Evolutionary conservation across 2,888 invertebrate genomes (phyloP).

Genomic region (Microctonus hyperodae): DNA sequence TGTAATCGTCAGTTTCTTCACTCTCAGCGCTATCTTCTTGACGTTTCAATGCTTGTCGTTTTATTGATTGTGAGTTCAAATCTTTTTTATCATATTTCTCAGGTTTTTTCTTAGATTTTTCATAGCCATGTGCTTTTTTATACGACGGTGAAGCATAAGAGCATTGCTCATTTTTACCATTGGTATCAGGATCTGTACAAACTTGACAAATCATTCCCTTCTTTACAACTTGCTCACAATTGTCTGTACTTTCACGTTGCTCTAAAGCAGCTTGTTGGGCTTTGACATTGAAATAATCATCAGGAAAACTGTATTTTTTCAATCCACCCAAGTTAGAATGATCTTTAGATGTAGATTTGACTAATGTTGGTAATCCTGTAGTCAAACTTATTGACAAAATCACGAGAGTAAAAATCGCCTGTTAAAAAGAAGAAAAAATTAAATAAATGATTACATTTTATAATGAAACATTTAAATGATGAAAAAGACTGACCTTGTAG

Average conservation of each 20-base stretch:
- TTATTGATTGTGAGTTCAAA: neutral
- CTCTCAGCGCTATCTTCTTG: conserved; percentile 10
- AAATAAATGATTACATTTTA: neutral
- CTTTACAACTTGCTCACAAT: conserved; percentile 72
- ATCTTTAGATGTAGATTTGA: neutral
- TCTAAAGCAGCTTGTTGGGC: conserved; percentile 68
- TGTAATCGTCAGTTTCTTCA: neutral
- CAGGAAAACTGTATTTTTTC: conserved; percentile 55
- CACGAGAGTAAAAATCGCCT: neutral
- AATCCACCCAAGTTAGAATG: neutral
- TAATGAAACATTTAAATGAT: conserved; percentile 6
- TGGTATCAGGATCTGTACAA: conserved; percentile 77
- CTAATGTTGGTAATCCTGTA: neutral
- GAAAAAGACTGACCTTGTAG: conserved; percentile 36
- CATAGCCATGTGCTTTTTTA: conserved; percentile 66
- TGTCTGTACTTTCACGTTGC: conserved; percentile 69
- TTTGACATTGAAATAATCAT: conserved; percentile 53
- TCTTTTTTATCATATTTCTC: conserved; percentile 11
- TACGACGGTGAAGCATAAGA: conserved; percentile 78
- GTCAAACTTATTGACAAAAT: neutral
- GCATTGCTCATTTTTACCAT: conserved; percentile 83
- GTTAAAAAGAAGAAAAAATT: neutral
- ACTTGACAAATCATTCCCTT: conserved; percentile 77
- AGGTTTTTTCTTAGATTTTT: conserved; percentile 45
- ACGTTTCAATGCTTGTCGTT: neutral